A percentile compares a stretch with the other conserved stretches of the same genome.
phyloP scores from a whole-genome alignment of 2,888 invertebrate genomes.

The Zygothrica quintamaculata region DNA sequence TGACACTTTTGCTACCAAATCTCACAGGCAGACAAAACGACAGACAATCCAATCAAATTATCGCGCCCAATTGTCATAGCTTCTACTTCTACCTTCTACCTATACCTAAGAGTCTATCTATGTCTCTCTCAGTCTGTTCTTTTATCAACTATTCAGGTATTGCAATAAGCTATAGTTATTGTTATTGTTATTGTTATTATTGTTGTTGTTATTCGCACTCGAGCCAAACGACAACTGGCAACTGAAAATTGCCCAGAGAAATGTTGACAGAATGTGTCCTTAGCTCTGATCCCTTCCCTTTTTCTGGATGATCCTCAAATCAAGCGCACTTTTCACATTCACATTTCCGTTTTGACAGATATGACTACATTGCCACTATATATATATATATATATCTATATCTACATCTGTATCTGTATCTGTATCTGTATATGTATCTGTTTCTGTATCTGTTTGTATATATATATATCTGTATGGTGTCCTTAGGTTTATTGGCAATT shows the following conservation, averaged over 20 bases:
- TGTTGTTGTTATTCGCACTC: conserved; percentile 57
- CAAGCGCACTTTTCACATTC: conserved; percentile 74
- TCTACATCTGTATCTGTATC: conserved; percentile 2
- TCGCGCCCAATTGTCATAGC: conserved; percentile 74
- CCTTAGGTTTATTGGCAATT: conserved; percentile 58
- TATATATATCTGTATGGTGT: conserved; percentile 22
- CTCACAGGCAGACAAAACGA: conserved; percentile 39
- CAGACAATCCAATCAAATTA: conserved; percentile 84
- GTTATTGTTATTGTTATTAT: conserved; percentile 49
- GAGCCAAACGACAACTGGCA: conserved; percentile 54
- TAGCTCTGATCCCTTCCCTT: conserved; percentile 62
- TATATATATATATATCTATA: conserved; percentile 29
- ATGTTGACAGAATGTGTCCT: conserved; percentile 33
- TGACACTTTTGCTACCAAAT: conserved; percentile 59
- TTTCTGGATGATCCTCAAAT: conserved; percentile 76
- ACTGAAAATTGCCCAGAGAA: conserved; percentile 54
- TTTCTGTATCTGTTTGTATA: conserved; percentile 15
- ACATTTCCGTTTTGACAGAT: conserved; percentile 78
- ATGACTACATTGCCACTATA: conserved; percentile 62
- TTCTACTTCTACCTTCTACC: conserved; percentile 37
- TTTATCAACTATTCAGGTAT: conserved; percentile 68
- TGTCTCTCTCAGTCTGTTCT: no score
- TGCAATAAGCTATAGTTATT: conserved; percentile 47
- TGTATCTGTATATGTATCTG: conserved; percentile 30
- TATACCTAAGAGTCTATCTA: conserved; percentile 1